Evolutionary conservation across 2,888 invertebrate species (phyloP).

Genomic region (Eristalinus sepulchralis): DNA sequence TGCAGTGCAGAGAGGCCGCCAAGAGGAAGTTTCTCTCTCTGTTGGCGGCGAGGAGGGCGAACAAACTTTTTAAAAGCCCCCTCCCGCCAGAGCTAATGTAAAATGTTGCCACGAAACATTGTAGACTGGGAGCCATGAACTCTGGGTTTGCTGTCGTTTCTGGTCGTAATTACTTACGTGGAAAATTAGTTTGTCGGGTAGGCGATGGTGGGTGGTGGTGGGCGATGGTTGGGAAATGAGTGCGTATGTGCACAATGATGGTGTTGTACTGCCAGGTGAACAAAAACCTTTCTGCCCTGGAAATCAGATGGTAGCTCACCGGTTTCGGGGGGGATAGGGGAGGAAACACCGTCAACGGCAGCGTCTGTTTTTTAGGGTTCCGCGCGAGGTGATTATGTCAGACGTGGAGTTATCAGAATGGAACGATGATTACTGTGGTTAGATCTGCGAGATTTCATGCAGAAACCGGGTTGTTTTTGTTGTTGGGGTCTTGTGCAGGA

Average conservation of each 20-base stretch:
- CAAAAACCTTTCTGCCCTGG: neutral
- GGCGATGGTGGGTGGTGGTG: neutral
- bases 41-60: neutral
- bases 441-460: constrained; percentile 33
- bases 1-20: neutral
- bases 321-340: neutral
- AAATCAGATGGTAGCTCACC: neutral
- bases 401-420: constrained; percentile 59
- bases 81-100: neutral
- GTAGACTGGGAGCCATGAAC: constrained; percentile 41
- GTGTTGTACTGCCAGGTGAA: neutral
- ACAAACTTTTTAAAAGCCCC: constrained; percentile 20
- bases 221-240: neutral
- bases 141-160: constrained; percentile 43
- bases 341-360: neutral
- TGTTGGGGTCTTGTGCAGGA: neutral
- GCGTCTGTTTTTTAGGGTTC: constrained; percentile 26
- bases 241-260: neutral
- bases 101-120: neutral
- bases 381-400: constrained; percentile 53
- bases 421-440: constrained; percentile 46
- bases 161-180: constrained; percentile 47
- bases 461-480: constrained; percentile 19
- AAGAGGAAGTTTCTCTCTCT: neutral
- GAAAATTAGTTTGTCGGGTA: constrained; percentile 46